Conservation (phyloP, 64 coral and sea anemone genomes). For the Catalaphyllia jardinei region DNA sequence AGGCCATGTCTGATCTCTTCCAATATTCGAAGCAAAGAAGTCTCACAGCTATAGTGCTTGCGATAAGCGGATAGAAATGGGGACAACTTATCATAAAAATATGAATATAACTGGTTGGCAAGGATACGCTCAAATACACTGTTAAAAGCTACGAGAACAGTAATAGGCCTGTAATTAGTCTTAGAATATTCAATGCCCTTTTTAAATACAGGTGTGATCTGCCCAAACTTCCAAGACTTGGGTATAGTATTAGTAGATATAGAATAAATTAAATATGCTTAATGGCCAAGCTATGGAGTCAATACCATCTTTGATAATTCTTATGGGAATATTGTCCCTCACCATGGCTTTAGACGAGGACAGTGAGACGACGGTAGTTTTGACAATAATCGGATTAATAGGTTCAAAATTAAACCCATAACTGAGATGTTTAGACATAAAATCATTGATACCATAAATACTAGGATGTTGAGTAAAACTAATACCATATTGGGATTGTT, state of each 20-base stretch:
- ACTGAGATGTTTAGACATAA: no score
- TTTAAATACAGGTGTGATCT: slow-evolving; percentile 43
- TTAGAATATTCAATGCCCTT: slow-evolving; percentile 52
- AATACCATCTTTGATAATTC: slow-evolving; percentile 50
- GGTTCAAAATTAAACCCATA: no score
- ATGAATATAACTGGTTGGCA: slow-evolving; percentile 41
- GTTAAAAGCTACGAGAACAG: slow-evolving; percentile 15
- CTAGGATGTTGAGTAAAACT: no score
- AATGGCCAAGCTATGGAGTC: background rate
- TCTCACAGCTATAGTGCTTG: slow-evolving; percentile 55
- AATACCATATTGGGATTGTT: no score
- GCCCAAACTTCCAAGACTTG: slow-evolving; percentile 27
- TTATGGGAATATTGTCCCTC: slow-evolving; percentile 30
- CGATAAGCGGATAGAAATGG: slow-evolving; percentile 28
- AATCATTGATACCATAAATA: no score
- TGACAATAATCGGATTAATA: no score
- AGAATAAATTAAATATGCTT: slow-evolving; percentile 59
- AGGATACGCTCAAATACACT: slow-evolving; percentile 55
- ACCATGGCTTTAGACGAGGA: background rate
- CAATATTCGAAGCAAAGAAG: slow-evolving; percentile 49
- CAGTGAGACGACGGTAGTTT: background rate
- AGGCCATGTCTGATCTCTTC: slow-evolving; percentile 44
- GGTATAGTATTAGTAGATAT: slow-evolving; percentile 22
- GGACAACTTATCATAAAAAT: slow-evolving; percentile 52
- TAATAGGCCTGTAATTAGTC: slow-evolving; percentile 53